These are phyloP conservation scores for Scaptomyza pallida DNA, from an alignment of 1,140 invertebrate genomes.

Conservation along the genomic window DNA sequence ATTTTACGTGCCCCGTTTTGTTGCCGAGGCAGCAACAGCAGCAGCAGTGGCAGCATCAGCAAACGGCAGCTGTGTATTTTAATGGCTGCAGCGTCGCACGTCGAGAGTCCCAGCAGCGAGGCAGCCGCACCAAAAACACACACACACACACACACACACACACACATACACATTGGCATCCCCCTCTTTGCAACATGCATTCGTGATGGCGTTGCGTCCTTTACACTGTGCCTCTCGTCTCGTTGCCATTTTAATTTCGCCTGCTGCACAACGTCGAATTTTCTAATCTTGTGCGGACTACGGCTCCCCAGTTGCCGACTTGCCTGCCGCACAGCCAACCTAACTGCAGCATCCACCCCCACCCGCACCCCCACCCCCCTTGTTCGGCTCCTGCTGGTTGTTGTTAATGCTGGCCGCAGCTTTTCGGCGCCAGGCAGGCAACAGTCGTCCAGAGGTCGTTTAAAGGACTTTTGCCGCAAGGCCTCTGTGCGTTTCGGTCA, in stretches of 20 bases:
- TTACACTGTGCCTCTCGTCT: constrained; percentile 39
- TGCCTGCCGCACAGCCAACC: constrained; percentile 37
- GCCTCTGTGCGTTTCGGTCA: constrained; percentile 64
- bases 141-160: constrained; percentile 10
- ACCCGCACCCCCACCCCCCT: background rate
- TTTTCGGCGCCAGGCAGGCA: constrained; percentile 66
- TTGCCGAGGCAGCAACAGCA: background rate
- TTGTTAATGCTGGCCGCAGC: constrained; percentile 68
- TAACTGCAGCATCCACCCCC: too few species aligned
- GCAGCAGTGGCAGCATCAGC: background rate
- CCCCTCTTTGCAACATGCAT: constrained; percentile 63
- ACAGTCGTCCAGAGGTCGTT: constrained; percentile 68
- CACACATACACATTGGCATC: constrained; percentile 21
- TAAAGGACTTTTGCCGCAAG: constrained; percentile 80
- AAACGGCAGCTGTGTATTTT: constrained; percentile 67
- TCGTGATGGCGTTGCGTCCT: constrained; percentile 69
- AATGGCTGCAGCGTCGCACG: constrained; percentile 79
- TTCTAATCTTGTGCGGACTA: constrained; percentile 83
- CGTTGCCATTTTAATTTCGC: constrained; percentile 79
- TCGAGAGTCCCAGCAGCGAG: constrained; percentile 68
- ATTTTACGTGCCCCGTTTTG: constrained; percentile 44
- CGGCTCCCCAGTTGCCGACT: constrained; percentile 74
- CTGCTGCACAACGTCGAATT: constrained; percentile 82
- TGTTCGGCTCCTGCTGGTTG: constrained; percentile 45
- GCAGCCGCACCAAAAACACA: constrained; percentile 9